Percentiles rank a stretch among this genome's conserved stretches.
phyloP scores from a whole-genome alignment of 2,797 vertebrate species.

The Tympanoctomys barrerae region DNA sequence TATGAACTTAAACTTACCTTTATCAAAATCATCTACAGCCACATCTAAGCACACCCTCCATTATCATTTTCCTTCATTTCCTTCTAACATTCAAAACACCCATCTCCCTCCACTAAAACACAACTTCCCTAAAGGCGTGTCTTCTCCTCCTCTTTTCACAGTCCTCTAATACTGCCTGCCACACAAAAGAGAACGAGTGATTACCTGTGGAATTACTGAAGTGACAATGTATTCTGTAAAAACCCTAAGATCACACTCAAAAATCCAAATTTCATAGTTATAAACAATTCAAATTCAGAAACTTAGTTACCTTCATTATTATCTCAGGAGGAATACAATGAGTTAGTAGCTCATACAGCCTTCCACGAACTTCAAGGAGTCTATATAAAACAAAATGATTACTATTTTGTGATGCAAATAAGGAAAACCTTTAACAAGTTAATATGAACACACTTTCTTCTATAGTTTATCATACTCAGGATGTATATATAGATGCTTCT shows the following conservation, averaged over 20 bases:
- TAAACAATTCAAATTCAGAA: neutral
- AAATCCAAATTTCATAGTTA: neutral
- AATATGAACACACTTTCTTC: slow-evolving; percentile 4
- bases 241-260: neutral
- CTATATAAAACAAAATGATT: slow-evolving; percentile 86
- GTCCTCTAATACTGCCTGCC: neutral
- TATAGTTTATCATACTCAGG: neutral
- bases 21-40: neutral
- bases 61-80: neutral
- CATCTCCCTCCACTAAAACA: neutral
- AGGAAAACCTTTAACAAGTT: neutral
- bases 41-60: neutral
- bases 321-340: slow-evolving; percentile 98
- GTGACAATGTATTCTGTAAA: neutral
- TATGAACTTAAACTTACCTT: neutral
- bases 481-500: neutral
- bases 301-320: slow-evolving; percentile 95
- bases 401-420: slow-evolving; percentile 40
- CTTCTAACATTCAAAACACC: neutral
- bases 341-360: slow-evolving; percentile 97
- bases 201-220: neutral
- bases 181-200: neutral
- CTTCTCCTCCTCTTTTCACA: neutral
- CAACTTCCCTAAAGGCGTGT: neutral
- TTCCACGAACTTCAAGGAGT: slow-evolving; percentile 95